These are phyloP conservation scores for Tethya wilhelma DNA, from an alignment of 37 sponge, comb jelly and placozoan genomes.

Conservation along the genomic window DNA sequence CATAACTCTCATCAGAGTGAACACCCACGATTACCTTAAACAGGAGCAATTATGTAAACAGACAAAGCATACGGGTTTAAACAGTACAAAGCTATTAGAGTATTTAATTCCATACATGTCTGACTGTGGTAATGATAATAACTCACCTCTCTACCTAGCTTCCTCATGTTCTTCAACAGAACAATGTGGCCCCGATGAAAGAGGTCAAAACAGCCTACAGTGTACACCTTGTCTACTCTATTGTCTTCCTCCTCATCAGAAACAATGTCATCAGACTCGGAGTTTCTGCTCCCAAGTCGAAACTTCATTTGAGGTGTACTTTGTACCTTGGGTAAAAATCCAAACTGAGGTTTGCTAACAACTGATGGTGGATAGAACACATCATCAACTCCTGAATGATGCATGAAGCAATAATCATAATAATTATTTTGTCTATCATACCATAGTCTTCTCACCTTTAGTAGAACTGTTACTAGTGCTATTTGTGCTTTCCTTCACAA, in stretches of 20 bases:
- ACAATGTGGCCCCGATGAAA: conserved; percentile 36
- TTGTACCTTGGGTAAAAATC: not conserved
- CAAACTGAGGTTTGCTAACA: too few species aligned
- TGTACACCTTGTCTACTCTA: conserved; percentile 53
- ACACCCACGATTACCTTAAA: conserved; percentile 66
- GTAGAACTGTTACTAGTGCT: too few species aligned
- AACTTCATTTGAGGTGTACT: not conserved
- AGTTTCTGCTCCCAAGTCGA: not conserved
- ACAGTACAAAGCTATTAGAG: not conserved
- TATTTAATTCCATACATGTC: not conserved
- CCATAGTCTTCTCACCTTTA: too few species aligned
- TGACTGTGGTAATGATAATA: not conserved
- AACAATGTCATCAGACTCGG: not conserved
- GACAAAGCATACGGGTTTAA: not conserved
- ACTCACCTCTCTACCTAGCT: conserved; percentile 31
- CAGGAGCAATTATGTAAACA: not conserved
- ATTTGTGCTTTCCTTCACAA: too few species aligned
- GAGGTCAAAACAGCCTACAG: conserved; percentile 57
- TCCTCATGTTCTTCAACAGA: conserved; percentile 30
- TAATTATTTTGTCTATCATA: too few species aligned
- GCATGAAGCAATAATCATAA: too few species aligned
- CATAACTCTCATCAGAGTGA: conserved; percentile 40
- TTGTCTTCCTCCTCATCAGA: not conserved
- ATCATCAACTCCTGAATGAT: too few species aligned
- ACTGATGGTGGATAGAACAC: too few species aligned